Base-by-base conservation (phyloP, 2,113 vertebrate genomes). In the Stigmatopora nigra region DNA sequence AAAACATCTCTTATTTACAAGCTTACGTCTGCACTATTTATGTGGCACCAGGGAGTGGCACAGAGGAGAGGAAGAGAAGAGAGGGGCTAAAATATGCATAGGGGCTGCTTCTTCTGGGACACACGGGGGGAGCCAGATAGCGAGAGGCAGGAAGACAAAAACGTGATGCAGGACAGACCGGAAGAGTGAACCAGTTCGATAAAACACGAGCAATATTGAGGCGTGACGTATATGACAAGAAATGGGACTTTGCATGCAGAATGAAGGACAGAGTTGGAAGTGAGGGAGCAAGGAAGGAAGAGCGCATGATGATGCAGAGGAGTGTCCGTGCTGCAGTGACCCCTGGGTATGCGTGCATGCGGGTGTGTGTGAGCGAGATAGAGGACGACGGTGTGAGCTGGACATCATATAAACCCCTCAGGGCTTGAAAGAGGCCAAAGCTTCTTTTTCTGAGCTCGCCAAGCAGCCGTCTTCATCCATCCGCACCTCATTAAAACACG, bases 11-110 rank as follows among this genome's bases (percentile, higher is more conserved):
- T 92, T 92, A 92, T 92, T 92, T 88, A 92, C 89, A 82, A 89
- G 89, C 88, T 90, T 91, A 90, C 80, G 83, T 89, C 89, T 92
- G 88, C 91, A 91, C 89, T 92, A 92, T 91, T 92, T 90, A 92
- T 92, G 88, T 86, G 82, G 71, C 88, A 78, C 88, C 80, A 75
- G 89, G 88, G 90, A 91, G 84, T 85, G 78, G 78, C 82, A 84
- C 79, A 84, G 79, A 84, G 78, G 80, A 83, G 84, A 85, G 79
- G 83, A 84, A 83, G 83, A 84, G 80, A 84, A 82, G 84, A 86
- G 79, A 83, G 81, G 82, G 85, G 85, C 80, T 89, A 86, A 89
- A 89, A 89, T 89, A 89, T 89, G 85, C 86, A 89, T 89, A 87
- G 88, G 86, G 88, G 85, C 85, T 87, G 83, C 79, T 82, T 82